Evolutionary conservation across 2,113 vertebrate genomes (phyloP).

Genomic region (Eurypyga helias): DNA sequence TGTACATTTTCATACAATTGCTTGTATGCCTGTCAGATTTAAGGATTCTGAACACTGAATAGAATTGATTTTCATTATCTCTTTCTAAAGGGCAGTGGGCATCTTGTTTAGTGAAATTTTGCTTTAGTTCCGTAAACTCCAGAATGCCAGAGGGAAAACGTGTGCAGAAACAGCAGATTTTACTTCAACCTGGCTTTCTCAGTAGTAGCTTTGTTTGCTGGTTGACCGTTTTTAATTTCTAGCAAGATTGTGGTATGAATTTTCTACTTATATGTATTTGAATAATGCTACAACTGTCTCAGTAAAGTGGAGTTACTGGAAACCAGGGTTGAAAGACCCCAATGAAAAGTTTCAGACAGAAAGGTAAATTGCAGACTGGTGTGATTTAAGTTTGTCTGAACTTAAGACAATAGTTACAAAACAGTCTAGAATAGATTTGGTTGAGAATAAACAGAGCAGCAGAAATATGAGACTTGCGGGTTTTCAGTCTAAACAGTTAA

Average conservation of each 20-base stretch:
- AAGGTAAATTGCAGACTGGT: conserved; percentile 14
- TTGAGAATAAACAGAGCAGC: conserved; percentile 66
- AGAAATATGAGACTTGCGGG: conserved; percentile 66
- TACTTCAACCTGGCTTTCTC: neutral
- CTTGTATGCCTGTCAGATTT: neutral
- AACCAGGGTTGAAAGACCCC: neutral
- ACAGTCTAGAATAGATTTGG: conserved; percentile 34
- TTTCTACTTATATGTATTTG: neutral
- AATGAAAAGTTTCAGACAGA: conserved; percentile 28
- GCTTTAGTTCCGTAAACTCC: neutral
- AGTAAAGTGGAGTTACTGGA: neutral
- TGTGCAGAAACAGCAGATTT: neutral
- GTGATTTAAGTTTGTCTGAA: conserved; percentile 58
- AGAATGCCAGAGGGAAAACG: neutral
- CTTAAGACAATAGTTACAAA: conserved; percentile 56
- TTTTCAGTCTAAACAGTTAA: conserved; percentile 69
- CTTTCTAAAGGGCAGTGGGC: neutral
- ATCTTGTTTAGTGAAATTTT: neutral
- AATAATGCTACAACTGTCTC: neutral
- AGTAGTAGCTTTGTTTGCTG: neutral
- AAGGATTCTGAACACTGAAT: neutral
- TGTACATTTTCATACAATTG: neutral
- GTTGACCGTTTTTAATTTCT: neutral
- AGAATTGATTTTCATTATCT: neutral
- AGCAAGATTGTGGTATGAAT: neutral